Conservation (phyloP, 2,797 vertebrate species). For the Enteromius treurensis region DNA sequence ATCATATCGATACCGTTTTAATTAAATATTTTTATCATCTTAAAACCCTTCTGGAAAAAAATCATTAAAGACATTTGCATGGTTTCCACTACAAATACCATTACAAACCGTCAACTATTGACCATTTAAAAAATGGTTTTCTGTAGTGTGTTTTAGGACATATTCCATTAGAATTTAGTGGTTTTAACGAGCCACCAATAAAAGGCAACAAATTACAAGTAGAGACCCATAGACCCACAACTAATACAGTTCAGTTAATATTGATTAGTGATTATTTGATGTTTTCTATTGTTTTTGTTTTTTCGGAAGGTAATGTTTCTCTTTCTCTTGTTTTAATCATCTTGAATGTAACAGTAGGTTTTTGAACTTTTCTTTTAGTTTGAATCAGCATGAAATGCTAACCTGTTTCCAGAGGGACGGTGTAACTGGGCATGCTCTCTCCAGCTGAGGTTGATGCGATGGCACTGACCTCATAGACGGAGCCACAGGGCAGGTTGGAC, state of each 20-base stretch:
- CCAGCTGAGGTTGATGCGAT: slow-evolving; percentile 78
- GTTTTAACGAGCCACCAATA: too few species aligned
- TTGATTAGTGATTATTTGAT: too few species aligned
- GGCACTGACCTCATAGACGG: slow-evolving; percentile 79
- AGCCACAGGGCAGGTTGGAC: slow-evolving; percentile 82
- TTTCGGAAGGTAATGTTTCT: neutral
- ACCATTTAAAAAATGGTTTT: too few species aligned
- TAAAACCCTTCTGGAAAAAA: neutral
- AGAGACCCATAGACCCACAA: too few species aligned
- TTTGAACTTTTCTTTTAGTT: neutral
- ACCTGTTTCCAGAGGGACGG: slow-evolving; percentile 85
- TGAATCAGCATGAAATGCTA: slow-evolving; percentile 7
- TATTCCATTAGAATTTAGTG: too few species aligned
- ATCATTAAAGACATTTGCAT: too few species aligned
- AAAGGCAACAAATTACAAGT: too few species aligned
- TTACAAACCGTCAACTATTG: too few species aligned
- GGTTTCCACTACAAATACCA: too few species aligned
- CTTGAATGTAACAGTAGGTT: neutral
- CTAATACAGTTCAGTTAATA: neutral
- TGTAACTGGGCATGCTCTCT: slow-evolving; percentile 87
- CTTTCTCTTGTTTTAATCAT: neutral
- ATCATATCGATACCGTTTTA: neutral
- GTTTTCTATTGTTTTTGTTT: too few species aligned
- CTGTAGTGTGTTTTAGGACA: too few species aligned
- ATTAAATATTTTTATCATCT: neutral